A percentile compares a stretch with the other conserved stretches of the same genome.
Evolutionary conservation across 2,113 vertebrate species (phyloP).

Genomic region (Myanophis thanlyinensis): DNA sequence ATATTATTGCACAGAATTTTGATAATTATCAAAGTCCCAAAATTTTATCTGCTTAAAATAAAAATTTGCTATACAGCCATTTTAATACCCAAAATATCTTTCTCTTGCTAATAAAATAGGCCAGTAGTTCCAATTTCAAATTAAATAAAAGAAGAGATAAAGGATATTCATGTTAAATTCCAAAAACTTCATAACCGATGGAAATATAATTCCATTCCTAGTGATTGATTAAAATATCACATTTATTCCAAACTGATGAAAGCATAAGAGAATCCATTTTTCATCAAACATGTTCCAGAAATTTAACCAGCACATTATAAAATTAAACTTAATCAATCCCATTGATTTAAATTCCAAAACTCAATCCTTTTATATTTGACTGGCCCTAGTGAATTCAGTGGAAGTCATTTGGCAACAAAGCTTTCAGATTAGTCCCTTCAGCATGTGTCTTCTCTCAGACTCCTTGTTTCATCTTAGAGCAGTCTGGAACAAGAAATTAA

Average conservation of each 20-base stretch:
- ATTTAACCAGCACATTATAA: not conserved
- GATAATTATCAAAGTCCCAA: not conserved
- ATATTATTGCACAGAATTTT: not conserved
- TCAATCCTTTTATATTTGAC: not conserved
- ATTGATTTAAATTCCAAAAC: not conserved
- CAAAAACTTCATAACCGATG: not conserved
- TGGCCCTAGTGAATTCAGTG: not conserved
- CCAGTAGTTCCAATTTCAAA: not conserved
- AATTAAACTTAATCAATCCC: not conserved
- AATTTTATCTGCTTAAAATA: not conserved
- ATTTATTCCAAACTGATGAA: not conserved
- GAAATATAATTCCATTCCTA: not conserved
- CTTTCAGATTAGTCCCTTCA: not conserved
- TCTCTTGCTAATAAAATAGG: not conserved
- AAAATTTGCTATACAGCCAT: not conserved
- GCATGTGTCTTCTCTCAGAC: not conserved
- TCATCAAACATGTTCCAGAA: not conserved
- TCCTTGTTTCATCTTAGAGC: conserved; percentile 21
- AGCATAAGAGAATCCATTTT: not conserved
- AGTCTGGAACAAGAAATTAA: conserved; percentile 1
- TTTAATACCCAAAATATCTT: not conserved
- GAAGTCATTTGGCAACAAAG: not conserved
- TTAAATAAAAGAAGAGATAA: not conserved
- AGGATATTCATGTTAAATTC: not conserved
- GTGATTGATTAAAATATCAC: not conserved